A percentile compares a stretch with the other conserved stretches of the same genome.
These are phyloP conservation scores for Luehdorfia chinensis DNA, from an alignment of 1,140 invertebrate species.

Conservation along the genomic window DNA sequence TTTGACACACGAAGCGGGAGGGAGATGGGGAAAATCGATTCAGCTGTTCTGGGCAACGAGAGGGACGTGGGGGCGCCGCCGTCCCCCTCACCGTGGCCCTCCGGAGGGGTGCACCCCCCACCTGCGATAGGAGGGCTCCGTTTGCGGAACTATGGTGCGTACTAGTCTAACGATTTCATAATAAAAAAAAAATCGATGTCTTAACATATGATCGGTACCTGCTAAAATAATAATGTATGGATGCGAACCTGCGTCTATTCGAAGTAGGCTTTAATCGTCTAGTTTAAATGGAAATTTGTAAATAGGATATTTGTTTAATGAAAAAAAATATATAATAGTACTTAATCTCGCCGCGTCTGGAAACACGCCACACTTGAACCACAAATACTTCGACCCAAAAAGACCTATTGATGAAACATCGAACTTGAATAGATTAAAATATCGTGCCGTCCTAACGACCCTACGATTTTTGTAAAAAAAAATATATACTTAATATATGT, in stretches of 20 bases:
- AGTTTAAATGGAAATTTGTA: conserved; percentile 76
- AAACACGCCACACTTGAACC: conserved; percentile 39
- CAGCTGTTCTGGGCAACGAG: conserved; percentile 37
- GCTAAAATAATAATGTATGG: conserved; percentile 71
- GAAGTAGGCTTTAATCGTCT: conserved; percentile 75
- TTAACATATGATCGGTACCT: conserved; percentile 73
- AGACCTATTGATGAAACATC: conserved; percentile 69
- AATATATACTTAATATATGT: conserved; percentile 74
- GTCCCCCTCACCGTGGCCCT: conserved; percentile 20
- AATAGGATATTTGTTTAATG: conserved; percentile 62
- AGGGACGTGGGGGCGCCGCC: conserved; percentile 23
- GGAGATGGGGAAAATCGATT: conserved; percentile 62
- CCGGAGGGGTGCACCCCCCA: conserved; percentile 21
- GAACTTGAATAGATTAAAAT: conserved; percentile 75
- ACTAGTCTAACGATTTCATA: conserved; percentile 68
- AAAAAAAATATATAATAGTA: conserved; percentile 47
- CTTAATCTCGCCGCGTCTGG: conserved; percentile 50
- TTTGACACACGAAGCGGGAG: conserved; percentile 32
- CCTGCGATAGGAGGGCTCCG: conserved; percentile 36
- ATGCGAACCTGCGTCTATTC: conserved; percentile 75
- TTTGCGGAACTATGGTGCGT: conserved; percentile 71
- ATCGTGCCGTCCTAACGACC: conserved; percentile 77
- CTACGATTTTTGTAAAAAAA: conserved; percentile 76
- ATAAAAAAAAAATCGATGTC: conserved; percentile 56
- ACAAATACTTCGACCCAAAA: conserved; percentile 45